These are phyloP conservation scores for Channallabes apus DNA, from an alignment of 2,797 vertebrate genomes.

Conservation along the genomic window DNA sequence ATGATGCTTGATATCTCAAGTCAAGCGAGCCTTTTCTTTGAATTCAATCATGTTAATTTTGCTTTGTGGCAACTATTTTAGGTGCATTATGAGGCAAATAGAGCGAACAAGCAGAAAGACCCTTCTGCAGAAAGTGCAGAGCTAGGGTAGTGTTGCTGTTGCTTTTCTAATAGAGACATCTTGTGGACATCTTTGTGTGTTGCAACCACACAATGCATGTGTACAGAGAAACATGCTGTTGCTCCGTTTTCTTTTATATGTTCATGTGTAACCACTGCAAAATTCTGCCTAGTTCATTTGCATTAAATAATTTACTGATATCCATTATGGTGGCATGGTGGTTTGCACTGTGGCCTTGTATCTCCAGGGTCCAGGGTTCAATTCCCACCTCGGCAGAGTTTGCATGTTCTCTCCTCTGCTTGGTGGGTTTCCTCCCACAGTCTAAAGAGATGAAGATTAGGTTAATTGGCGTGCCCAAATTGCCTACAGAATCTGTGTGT, in stretches of 20 bases:
- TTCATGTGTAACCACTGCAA: neutral
- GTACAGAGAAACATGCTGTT: neutral
- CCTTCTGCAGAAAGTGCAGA: neutral
- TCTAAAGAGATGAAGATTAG: too few species aligned
- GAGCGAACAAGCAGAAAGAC: neutral
- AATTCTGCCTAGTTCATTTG: neutral
- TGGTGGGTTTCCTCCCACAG: too few species aligned
- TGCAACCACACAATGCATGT: constrained; percentile 46
- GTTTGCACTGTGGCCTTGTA: too few species aligned
- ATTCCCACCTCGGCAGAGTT: too few species aligned
- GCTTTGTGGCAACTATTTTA: constrained; percentile 27
- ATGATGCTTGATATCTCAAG: constrained; percentile 43
- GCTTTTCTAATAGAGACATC: constrained; percentile 65
- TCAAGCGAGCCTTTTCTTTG: constrained; percentile 31
- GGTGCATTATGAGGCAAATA: constrained; percentile 14
- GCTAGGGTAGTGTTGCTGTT: constrained; percentile 41
- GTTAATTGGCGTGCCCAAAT: too few species aligned
- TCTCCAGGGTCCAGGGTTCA: too few species aligned
- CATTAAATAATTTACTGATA: neutral
- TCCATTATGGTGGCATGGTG: neutral
- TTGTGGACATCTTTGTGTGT: constrained; percentile 60
- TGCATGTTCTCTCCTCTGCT: too few species aligned
- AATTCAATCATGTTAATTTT: constrained; percentile 43
- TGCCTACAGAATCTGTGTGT: too few species aligned
- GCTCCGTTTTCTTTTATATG: neutral